A percentile compares a stretch with the other conserved stretches of the same genome.
Evolutionary conservation across 2,797 vertebrate species (phyloP).

Genomic region (Pelodytes ibericus): DNA sequence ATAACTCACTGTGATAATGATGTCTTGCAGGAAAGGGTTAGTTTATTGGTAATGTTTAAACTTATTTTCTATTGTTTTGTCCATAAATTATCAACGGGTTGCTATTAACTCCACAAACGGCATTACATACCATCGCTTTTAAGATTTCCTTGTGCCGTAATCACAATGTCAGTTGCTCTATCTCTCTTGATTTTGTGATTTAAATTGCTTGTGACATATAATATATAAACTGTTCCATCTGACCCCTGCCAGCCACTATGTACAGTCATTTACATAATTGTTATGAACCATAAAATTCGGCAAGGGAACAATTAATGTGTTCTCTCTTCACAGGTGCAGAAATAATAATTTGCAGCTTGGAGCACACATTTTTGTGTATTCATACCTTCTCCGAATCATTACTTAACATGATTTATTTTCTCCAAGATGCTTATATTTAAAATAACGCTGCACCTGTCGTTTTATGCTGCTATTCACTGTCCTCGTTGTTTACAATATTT

Average conservation of each 20-base stretch:
- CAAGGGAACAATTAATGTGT: conserved; percentile 42
- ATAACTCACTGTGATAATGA: no score
- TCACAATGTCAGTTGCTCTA: no score
- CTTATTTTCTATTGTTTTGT: no score
- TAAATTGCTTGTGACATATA: not conserved
- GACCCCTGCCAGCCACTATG: not conserved
- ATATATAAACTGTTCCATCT: not conserved
- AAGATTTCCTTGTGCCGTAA: no score
- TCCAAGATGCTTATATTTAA: conserved; percentile 20
- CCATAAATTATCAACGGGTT: no score
- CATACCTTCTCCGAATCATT: conserved; percentile 21
- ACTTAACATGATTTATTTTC: conserved; percentile 31
- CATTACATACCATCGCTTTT: no score
- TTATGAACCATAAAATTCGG: conserved; percentile 49
- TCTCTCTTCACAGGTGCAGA: conserved; percentile 40
- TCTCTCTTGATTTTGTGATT: not conserved
- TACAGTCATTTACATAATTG: conserved; percentile 48
- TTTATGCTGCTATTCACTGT: conserved; percentile 21
- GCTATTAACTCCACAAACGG: no score
- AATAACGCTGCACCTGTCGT: conserved; percentile 38
- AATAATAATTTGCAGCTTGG: conserved; percentile 39
- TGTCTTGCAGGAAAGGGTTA: no score
- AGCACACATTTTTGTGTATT: conserved; percentile 20
- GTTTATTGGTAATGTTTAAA: no score
- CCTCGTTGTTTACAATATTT: conserved; percentile 63